Base-by-base conservation (phyloP, 2,888 invertebrate genomes). In the Eristalis tenax region DNA sequence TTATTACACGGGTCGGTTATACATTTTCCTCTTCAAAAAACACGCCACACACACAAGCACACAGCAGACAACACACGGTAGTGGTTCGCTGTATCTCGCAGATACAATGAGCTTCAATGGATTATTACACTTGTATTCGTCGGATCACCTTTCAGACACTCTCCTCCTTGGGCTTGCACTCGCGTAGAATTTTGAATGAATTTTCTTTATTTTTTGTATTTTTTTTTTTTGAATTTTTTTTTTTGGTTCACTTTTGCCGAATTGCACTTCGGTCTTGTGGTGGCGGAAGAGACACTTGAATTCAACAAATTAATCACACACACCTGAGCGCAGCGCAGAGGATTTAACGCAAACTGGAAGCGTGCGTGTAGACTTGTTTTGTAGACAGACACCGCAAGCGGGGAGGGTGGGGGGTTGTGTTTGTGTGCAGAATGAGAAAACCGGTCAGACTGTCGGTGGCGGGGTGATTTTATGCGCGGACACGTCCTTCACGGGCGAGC, bases 401-500 rank as follows among this genome's bases (percentile, higher is more conserved):
- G 22, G 5, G 38, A 2, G 38, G 50, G 5, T 15, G 15, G 18
- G 50, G 18, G 18, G 50, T 18, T n/a, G 50, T 50, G 50, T 18
- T 50, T 50, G 50, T 50, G 50, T 50, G 50, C 59, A 59, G 59
- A 59, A 26, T 23, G 26, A 63, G 64, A 65, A 84, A 86, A 86
- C 86, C 83, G 86, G 86, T 86, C 75, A 79, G 50, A 59, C 75
- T 32, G 65, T 63, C 70, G 63, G 63, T 68, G 68, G 8, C 43
- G 43, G 11, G 38, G 59, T 32, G 15, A 64, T 50, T 40, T 35
- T 74, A 83, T 83, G 86, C 86, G 86, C 82, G 75, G 75, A 83
- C 4, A 83, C 86, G 78, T 78, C 86, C 86, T 83, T 68, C 83
- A 13, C 78, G 40, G 74, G n/a, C 78, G 86, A 75, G 74, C 38